Conservation (phyloP, 2,888 invertebrate species). For the Nomada ruficornis region DNA sequence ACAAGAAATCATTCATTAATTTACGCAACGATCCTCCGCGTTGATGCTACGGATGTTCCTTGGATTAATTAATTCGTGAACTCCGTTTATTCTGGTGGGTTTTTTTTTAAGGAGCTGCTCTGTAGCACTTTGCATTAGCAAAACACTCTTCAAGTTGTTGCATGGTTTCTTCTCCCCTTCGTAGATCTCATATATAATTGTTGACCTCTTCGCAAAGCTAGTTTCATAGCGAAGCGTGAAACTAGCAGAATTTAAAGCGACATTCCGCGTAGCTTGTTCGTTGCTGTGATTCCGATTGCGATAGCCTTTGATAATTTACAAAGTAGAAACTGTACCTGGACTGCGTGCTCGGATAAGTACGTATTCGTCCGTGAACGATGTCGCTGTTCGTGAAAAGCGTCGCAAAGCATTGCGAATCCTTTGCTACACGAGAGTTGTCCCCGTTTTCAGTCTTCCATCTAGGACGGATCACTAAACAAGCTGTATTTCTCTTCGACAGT, state of each 20-base stretch:
- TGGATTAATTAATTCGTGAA: not conserved
- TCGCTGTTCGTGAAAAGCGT: constrained; percentile 59
- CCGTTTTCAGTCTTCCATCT: constrained; percentile 45
- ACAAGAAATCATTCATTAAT: not conserved
- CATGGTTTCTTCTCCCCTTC: no score
- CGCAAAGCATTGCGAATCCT: constrained; percentile 24
- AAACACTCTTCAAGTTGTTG: not conserved
- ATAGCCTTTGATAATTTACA: constrained; percentile 41
- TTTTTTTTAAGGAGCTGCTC: no score
- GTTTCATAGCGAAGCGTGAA: not conserved
- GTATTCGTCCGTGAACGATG: constrained; percentile 56
- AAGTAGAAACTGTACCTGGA: constrained; percentile 55
- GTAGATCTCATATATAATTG: no score
- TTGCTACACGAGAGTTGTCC: constrained; percentile 53
- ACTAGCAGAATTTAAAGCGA: constrained; percentile 27
- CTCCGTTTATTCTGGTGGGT: not conserved
- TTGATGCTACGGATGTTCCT: no score
- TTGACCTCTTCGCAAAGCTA: constrained; percentile 23
- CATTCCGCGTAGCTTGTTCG: constrained; percentile 38
- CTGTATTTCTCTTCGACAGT: not conserved
- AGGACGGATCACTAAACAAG: constrained; percentile 11
- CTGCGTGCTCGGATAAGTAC: constrained; percentile 51
- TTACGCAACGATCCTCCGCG: not conserved
- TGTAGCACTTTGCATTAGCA: not conserved
- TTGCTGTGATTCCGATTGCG: constrained; percentile 40